phyloP scores from a whole-genome alignment of 37 sponge, comb jelly and placozoan genomes.

The Haliclona indistincta region DNA sequence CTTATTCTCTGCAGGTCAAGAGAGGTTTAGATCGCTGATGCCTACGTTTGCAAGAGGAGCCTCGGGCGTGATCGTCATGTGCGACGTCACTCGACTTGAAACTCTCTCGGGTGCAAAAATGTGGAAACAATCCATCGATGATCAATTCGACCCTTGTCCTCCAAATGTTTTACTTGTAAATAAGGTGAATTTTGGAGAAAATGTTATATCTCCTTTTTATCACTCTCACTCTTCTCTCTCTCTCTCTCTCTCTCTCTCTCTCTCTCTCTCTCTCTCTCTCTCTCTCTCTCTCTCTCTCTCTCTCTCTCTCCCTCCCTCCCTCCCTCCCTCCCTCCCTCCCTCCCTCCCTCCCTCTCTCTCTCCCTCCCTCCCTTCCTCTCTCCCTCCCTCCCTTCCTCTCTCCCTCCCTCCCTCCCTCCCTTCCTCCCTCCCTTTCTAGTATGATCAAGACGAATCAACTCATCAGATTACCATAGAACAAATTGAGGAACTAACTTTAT shows the following conservation, averaged over 20 bases:
- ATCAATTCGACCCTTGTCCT: background rate
- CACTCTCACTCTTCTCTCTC: background rate
- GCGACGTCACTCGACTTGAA: background rate
- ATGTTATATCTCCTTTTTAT: background rate
- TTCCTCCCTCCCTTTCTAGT: background rate
- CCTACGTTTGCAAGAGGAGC: background rate
- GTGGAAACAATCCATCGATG: background rate
- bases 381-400: background rate
- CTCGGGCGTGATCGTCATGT: background rate
- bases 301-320: background rate
- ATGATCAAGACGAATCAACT: background rate
- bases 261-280: conserved; percentile 15
- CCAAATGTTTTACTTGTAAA: conserved; percentile 3
- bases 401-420: background rate
- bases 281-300: background rate
- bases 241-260: conserved; percentile 7
- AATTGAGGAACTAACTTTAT: background rate
- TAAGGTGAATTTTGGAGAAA: conserved; percentile 3
- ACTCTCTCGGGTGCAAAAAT: background rate
- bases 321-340: background rate
- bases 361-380: background rate
- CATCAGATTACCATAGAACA: background rate
- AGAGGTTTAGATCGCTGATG: background rate
- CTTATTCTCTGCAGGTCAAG: background rate
- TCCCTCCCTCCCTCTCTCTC: conserved; percentile 1